Conservation (phyloP, 2,797 vertebrate species). For the Melanotaenia trifasciata region DNA sequence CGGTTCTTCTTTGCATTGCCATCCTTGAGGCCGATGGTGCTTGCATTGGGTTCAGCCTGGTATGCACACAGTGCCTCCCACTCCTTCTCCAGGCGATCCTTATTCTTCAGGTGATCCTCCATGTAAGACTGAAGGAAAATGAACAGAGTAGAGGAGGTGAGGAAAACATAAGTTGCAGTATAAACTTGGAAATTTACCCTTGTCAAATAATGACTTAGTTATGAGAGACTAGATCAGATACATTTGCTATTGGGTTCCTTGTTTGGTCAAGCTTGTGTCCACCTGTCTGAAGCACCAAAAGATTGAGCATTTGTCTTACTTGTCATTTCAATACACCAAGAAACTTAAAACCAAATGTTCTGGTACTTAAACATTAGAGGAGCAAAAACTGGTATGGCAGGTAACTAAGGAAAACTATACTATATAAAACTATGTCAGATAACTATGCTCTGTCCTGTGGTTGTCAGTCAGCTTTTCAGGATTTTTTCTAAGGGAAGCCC, state of each 20-base stretch:
- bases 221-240: background rate
- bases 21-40: constrained; percentile 83
- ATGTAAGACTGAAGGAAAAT: constrained; percentile 90
- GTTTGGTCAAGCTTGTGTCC: no score
- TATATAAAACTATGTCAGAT: background rate
- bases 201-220: background rate
- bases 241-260: background rate
- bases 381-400: background rate
- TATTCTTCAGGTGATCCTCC: constrained; percentile 98
- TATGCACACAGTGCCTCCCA: constrained; percentile 96
- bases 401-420: no score
- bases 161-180: background rate
- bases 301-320: background rate
- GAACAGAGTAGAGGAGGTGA: constrained; percentile 9
- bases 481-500: background rate
- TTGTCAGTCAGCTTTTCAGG: background rate
- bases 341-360: background rate
- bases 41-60: constrained; percentile 91
- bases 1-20: constrained; percentile 92
- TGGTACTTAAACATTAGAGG: background rate
- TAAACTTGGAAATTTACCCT: background rate
- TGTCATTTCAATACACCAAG: background rate
- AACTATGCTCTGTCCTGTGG: background rate
- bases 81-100: constrained; percentile 94
- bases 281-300: background rate